Conservation (phyloP, 2,113 vertebrate genomes). For the Lathamus discolor region DNA sequence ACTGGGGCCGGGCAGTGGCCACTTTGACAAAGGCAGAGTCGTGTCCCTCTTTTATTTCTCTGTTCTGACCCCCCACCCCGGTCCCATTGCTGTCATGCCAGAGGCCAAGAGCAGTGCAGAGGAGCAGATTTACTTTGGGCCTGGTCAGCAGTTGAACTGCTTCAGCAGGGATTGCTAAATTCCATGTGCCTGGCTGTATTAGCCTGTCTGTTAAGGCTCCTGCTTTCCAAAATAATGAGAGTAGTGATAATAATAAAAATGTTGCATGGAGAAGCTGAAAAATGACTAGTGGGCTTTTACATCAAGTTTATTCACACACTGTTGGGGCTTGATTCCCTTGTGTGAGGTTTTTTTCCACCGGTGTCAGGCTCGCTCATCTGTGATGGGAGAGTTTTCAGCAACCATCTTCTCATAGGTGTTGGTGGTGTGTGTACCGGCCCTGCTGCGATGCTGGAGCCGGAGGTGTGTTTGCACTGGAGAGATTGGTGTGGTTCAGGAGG, state of each 20-base stretch:
- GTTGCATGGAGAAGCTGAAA: not conserved
- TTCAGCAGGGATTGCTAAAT: no score
- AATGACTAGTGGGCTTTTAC: not conserved
- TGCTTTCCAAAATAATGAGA: not conserved
- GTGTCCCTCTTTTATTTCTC: no score
- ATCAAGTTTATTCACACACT: constrained; percentile 8
- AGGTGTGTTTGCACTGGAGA: not conserved
- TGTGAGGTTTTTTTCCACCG: not conserved
- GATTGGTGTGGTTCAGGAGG: not conserved
- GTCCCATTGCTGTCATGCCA: no score
- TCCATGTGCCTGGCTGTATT: constrained; percentile 4
- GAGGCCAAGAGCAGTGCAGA: no score
- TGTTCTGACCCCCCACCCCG: no score
- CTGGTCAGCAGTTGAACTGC: no score
- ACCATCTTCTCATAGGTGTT: not conserved
- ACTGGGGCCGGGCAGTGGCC: no score
- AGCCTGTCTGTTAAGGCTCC: not conserved
- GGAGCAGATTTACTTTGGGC: no score
- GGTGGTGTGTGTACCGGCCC: not conserved
- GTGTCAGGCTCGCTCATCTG: not conserved
- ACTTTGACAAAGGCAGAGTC: no score
- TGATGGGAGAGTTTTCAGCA: not conserved
- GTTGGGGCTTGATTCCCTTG: not conserved
- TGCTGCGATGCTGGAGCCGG: not conserved
- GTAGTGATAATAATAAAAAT: not conserved